Evolutionary conservation across 2,113 vertebrate genomes (phyloP).

Genomic region (Tetrax tetrax): DNA sequence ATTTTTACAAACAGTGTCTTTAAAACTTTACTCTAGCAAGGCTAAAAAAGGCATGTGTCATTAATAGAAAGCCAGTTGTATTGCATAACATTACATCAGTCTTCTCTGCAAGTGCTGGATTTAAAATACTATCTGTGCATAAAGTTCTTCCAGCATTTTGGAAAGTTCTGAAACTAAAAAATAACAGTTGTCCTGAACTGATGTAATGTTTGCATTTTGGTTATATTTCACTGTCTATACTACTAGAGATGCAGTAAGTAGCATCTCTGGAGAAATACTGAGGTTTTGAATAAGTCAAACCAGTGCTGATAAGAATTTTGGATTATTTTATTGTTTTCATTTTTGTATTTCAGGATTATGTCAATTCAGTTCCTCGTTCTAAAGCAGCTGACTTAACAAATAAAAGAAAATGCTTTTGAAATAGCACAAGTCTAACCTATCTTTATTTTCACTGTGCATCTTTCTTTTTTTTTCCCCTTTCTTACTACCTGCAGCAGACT

Average conservation of each 20-base stretch:
- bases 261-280: neutral
- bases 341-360: neutral
- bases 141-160: slow-evolving; percentile 15
- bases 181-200: neutral
- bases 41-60: neutral
- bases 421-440: slow-evolving; percentile 62
- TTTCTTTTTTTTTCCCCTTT: slow-evolving; percentile 80
- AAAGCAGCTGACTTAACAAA: slow-evolving; percentile 27
- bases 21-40: neutral
- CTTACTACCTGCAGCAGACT: slow-evolving; percentile 94
- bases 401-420: slow-evolving; percentile 71
- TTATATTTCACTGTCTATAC: neutral
- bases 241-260: neutral
- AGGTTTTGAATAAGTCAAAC: neutral
- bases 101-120: slow-evolving; percentile 2
- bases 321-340: neutral
- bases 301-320: neutral
- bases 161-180: neutral
- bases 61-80: neutral
- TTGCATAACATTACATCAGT: neutral
- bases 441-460: slow-evolving; percentile 82
- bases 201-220: neutral
- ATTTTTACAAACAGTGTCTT: neutral
- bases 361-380: neutral
- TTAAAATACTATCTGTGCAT: neutral